These are phyloP conservation scores for Pantala flavescens DNA, from an alignment of 1,140 invertebrate genomes.

Conservation along the genomic window DNA sequence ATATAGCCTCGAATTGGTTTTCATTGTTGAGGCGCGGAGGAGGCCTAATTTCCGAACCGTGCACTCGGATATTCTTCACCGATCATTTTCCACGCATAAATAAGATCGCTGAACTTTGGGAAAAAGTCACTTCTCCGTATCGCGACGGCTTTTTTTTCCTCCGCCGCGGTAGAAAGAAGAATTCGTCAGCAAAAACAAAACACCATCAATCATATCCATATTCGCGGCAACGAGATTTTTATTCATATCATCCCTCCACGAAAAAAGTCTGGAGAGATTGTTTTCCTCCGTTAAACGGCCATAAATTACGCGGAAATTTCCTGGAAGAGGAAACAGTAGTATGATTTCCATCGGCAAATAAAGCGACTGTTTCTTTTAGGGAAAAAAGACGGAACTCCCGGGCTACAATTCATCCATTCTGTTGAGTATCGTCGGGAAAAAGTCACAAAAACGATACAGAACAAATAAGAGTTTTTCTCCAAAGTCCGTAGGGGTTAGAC, in stretches of 20 bases:
- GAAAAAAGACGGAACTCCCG: not conserved
- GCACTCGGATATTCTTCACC: too few relatives aligned
- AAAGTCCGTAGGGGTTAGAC: not conserved
- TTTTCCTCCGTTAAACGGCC: not conserved
- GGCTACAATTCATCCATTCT: not conserved
- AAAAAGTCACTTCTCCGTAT: too few relatives aligned
- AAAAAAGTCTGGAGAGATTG: not conserved
- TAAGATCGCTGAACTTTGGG: too few relatives aligned
- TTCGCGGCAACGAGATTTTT: not conserved
- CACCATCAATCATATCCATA: not conserved
- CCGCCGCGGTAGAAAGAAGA: not conserved
- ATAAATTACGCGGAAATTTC: not conserved
- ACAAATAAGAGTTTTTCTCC: not conserved
- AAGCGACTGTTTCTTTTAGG: not conserved
- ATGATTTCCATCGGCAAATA: constrained; percentile 6
- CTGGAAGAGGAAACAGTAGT: not conserved
- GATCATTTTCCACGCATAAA: too few relatives aligned
- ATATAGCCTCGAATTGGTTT: too few relatives aligned
- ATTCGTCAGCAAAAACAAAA: not conserved
- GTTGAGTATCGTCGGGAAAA: not conserved
- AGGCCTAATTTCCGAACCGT: too few relatives aligned
- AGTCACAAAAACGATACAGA: constrained; percentile 9
- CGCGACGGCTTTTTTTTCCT: too few relatives aligned
- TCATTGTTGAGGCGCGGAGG: too few relatives aligned
- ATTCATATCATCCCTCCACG: not conserved